Percentiles rank a stretch among this genome's conserved stretches.
Evolutionary conservation across 2,113 vertebrate genomes (phyloP).

Genomic region (Cricetomys ansorgei): DNA sequence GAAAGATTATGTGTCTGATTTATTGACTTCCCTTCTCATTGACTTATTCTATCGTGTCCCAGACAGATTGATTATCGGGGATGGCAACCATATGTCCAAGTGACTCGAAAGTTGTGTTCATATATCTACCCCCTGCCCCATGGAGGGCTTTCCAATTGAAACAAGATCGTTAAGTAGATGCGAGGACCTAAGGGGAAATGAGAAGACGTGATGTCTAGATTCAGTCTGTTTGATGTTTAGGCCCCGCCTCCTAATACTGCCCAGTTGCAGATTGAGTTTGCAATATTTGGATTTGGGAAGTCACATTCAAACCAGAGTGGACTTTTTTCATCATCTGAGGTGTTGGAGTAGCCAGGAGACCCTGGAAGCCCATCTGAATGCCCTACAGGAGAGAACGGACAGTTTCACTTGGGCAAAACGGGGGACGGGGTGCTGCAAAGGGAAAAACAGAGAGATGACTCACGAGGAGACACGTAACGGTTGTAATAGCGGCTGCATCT

Average conservation of each 20-base stretch:
- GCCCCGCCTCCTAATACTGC: not conserved
- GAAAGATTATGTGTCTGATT: not conserved
- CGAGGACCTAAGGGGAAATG: not conserved
- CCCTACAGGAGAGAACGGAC: not conserved
- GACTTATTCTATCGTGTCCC: not conserved
- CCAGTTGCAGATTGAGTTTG: not conserved
- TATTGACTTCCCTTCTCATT: not conserved
- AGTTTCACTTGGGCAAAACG: not conserved
- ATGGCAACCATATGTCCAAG: not conserved
- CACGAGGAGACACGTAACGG: not conserved
- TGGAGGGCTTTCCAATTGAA: not conserved
- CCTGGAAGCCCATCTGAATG: not conserved
- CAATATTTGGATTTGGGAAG: not conserved
- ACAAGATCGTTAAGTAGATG: not conserved
- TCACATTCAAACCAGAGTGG: not conserved
- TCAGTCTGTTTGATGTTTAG: not conserved
- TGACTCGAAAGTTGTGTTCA: not conserved
- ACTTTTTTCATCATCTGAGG: not conserved
- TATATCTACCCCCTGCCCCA: no score
- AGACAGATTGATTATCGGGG: not conserved
- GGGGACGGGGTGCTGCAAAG: not conserved
- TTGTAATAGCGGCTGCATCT: not conserved
- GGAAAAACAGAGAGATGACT: not conserved
- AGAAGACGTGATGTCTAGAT: not conserved
- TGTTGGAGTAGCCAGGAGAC: not conserved